These are phyloP conservation scores for Syrmaticus mikado DNA, from an alignment of 2,113 vertebrate species.

Conservation along the genomic window DNA sequence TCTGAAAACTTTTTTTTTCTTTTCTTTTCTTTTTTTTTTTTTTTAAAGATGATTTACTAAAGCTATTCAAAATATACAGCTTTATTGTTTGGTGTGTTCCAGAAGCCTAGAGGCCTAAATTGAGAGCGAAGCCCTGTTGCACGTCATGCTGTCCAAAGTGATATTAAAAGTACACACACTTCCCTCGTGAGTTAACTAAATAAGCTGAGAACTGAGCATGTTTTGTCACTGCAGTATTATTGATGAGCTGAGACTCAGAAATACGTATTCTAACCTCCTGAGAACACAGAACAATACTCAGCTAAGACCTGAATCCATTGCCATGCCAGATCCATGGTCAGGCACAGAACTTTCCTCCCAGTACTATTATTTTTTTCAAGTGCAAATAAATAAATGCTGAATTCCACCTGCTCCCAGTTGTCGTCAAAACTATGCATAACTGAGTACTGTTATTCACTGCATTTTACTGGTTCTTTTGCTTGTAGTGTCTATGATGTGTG, in stretches of 20 bases:
- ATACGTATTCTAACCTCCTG: not conserved
- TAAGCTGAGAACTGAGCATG: not conserved
- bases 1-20: not conserved
- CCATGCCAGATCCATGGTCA: not conserved
- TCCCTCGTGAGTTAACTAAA: not conserved
- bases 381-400: not conserved
- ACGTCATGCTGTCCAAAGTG: constrained; percentile 27
- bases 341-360: not conserved
- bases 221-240: constrained; percentile 1
- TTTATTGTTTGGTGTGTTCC: constrained; percentile 19
- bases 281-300: not conserved
- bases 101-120: constrained; percentile 19
- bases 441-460: not conserved
- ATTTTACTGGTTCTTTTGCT: not conserved
- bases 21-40: not conserved
- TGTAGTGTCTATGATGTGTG: not conserved
- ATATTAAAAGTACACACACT: not conserved
- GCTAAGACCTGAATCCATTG: not conserved
- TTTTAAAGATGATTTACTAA: constrained; percentile 35
- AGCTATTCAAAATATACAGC: constrained; percentile 34
- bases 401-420: not conserved
- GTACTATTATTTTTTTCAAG: not conserved
- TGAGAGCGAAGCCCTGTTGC: not conserved
- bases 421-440: not conserved
- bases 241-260: not conserved